These are phyloP conservation scores for Sciurus niger DNA, from an alignment of 2,113 vertebrate species.

Conservation along the genomic window DNA sequence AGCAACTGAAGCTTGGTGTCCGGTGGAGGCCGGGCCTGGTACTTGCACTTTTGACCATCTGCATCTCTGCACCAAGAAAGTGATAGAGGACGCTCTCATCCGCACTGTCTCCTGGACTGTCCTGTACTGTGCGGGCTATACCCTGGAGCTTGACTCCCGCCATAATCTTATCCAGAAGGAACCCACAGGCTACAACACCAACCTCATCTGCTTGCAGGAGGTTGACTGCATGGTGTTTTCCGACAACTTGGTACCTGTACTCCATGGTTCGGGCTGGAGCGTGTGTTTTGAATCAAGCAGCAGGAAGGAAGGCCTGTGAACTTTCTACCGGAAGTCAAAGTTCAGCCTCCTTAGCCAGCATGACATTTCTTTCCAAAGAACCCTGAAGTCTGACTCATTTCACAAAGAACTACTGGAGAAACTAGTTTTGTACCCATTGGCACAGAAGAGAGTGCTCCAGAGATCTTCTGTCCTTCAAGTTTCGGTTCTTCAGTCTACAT, in stretches of 20 bases:
- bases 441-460: slow-evolving; percentile 91
- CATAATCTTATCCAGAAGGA: slow-evolving; percentile 97
- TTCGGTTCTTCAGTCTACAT: slow-evolving; percentile 92
- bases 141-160: slow-evolving; percentile 95
- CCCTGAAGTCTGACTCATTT: slow-evolving; percentile 89
- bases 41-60: slow-evolving; percentile 94
- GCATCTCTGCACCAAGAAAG: slow-evolving; percentile 92
- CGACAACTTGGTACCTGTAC: slow-evolving; percentile 93
- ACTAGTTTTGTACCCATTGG: slow-evolving; percentile 85
- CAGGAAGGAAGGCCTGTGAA: slow-evolving; percentile 96
- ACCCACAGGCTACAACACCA: slow-evolving; percentile 94
- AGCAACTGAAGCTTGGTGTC: too few species aligned
- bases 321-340: slow-evolving; percentile 95
- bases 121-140: slow-evolving; percentile 94
- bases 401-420: slow-evolving; percentile 90
- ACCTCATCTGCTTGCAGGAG: slow-evolving; percentile 96
- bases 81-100: slow-evolving; percentile 82
- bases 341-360: slow-evolving; percentile 91
- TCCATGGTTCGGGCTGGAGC: slow-evolving; percentile 95
- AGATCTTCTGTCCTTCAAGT: slow-evolving; percentile 95
- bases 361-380: slow-evolving; percentile 92
- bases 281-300: slow-evolving; percentile 94
- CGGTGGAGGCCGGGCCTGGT: slow-evolving; percentile 93
- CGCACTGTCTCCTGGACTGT: slow-evolving; percentile 93
- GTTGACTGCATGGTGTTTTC: slow-evolving; percentile 94